Base-by-base conservation (phyloP, 2,888 invertebrate genomes). In the Anthrax anthrax region DNA sequence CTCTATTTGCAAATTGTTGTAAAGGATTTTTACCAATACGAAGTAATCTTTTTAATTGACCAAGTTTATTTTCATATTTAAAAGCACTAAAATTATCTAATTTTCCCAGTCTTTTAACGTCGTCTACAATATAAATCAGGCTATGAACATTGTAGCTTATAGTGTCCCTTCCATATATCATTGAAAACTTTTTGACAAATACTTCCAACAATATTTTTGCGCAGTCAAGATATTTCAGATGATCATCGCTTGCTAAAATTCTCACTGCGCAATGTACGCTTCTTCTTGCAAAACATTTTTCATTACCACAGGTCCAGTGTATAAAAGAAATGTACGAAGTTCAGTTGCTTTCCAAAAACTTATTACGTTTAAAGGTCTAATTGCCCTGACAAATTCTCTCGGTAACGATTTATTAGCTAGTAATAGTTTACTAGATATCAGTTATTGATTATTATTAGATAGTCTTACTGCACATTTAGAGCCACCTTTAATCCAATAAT, bases 61-160 rank as follows among this genome's bases (percentile, higher is more conserved):
- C 18, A 8, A 42, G 19, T 34, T 19, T 18, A 36, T 44, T 44
- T 34, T 44, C 44, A 32, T 38, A 44, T n/a, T 9, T 13, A 38
- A 37, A 39, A 5, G 39, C 2, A 18, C 37, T 44, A 18, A 44
- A n/a, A 18, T 17, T 10, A n/a, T 23, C 3, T 10, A 44, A 32
- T 16, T 13, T 4, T 18, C 64, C 64, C 53, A 56, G 60, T 38
- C 47, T 56, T 43, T 42, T 38, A 8, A 56, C 58, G 51, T 66
- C 64, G 44, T 57, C 54, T 17, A 59, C 18, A 17, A 42, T 32
- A 18, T 42, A 17, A 5, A 34, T 18, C 10, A 42, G 13, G 10
- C 27, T 32, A 18, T 42, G 42, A 14, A 42, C 34, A 10, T 32
- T 42, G 18, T 13, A 43, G 12, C 37, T 43, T 14, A 43, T 23